Evolutionary conservation across 2,113 vertebrate species (phyloP), one percentile per base, ranked within the genome.

Genomic region (Ochotona princeps): DNA sequence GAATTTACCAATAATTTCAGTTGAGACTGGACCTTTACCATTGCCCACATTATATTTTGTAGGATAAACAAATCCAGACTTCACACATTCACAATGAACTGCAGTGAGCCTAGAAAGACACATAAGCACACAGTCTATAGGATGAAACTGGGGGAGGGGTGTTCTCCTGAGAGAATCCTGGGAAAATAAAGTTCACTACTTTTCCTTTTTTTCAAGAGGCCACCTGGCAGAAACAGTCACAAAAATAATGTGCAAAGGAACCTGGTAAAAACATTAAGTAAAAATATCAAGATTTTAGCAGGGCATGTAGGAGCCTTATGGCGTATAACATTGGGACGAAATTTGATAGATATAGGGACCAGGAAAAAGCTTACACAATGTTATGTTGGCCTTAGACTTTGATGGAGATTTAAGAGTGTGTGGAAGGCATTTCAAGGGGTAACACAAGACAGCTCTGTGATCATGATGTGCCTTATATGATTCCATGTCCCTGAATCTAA

Each of bases 41-140:
- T 81, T 84, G 49, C 49, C 35, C 35, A 83, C 18, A n/a, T 70
- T 9, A 38, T 51, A n/a, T 47, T 93, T 93, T 78, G 88, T 73
- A 82, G 83, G 23, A 83, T 51, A 61, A 51, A 67, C 18, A 74
- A 89, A 23, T 54, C 26, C 23, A 81, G 23, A 90, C 57, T 75
- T 83, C 51, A 30, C n/a, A 47, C 90, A 66, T 90, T 80, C 23
- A 57, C 5, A 12, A 69, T 23, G 25, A 57, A 54, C 38, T 72
- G 10, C 81, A 57, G 85, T 23, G 26, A 32, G 30, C 18, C 66
- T 3, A 61, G 57, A 25, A 65, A 26, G 32, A 67, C 66, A 91
- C 79, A 81, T 17, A 21, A 86, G 51, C 13, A 23, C 28, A 61
- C 8, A 87, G 30, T 0, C 15, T 89, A 23, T 73, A 14, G 57